Conservation (phyloP, 2,888 invertebrate genomes). For the Cantharis rufa region DNA sequence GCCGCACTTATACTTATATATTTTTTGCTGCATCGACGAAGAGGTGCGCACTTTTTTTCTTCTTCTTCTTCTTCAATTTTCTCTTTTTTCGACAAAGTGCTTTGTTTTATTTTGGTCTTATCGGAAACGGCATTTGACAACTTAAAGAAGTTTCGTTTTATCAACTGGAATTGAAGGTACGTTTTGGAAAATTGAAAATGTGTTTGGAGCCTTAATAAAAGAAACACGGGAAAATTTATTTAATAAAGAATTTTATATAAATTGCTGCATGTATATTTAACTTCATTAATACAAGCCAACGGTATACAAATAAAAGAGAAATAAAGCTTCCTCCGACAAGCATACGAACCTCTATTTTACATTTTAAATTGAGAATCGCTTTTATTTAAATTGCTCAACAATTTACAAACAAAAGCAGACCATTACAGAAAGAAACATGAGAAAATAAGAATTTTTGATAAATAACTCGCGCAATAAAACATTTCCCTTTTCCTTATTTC, state of each 20-base stretch:
- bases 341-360: slow-evolving; percentile 19
- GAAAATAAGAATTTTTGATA: slow-evolving; percentile 28
- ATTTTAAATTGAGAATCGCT: slow-evolving; percentile 28
- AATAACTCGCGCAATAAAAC: slow-evolving; percentile 16
- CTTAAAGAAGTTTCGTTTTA: background rate
- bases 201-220: background rate
- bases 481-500: background rate
- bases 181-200: background rate
- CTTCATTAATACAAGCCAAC: slow-evolving; percentile 11
- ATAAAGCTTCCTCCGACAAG: slow-evolving; percentile 14
- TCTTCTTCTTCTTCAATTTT: background rate
- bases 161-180: background rate
- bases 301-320: slow-evolving; percentile 10
- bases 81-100: background rate
- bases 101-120: background rate
- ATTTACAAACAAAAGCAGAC: slow-evolving; percentile 26
- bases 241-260: background rate
- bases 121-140: background rate
- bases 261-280: slow-evolving; percentile 3
- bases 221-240: background rate
- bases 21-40: background rate
- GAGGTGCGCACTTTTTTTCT: background rate
- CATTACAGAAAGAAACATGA: slow-evolving; percentile 25
- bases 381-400: slow-evolving; percentile 30
- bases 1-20: background rate